Conservation (phyloP, 2,113 vertebrate species). For the Cepphus grylle region DNA sequence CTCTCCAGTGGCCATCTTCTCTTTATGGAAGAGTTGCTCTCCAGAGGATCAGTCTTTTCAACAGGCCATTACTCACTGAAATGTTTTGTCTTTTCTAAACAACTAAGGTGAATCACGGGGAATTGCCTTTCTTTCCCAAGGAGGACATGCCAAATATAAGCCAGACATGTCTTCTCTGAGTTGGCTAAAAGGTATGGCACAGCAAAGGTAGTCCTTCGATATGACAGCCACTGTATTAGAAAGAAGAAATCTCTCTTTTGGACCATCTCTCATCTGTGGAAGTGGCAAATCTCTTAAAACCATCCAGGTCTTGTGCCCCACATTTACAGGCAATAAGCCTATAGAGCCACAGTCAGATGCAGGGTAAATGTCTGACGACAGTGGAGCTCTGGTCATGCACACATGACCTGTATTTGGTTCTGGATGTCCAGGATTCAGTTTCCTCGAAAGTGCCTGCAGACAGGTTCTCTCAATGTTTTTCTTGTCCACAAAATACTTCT, state of each 20-base stretch:
- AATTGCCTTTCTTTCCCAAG: constrained; percentile 48
- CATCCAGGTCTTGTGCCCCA: not conserved
- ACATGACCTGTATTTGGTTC: not conserved
- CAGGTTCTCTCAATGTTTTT: constrained; percentile 13
- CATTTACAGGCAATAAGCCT: not conserved
- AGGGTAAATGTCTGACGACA: not conserved
- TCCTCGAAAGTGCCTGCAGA: constrained; percentile 24
- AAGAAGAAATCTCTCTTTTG: constrained; percentile 15
- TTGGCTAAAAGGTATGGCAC: constrained; percentile 46
- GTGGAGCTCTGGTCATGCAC: not conserved
- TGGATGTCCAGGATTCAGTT: constrained; percentile 6
- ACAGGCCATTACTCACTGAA: not conserved
- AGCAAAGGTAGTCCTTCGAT: not conserved
- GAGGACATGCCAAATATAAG: constrained; percentile 35
- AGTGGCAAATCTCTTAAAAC: constrained; percentile 46
- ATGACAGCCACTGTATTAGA: not conserved
- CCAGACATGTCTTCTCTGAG: constrained; percentile 42
- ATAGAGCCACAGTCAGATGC: not conserved
- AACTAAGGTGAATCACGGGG: constrained; percentile 15
- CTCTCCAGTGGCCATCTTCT: constrained; percentile 9
- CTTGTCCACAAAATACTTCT: not conserved
- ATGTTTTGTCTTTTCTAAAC: constrained; percentile 1
- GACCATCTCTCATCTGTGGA: constrained; percentile 22
- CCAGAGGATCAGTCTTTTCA: not conserved
- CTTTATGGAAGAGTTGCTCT: not conserved